Base-by-base conservation (phyloP, 2,113 vertebrate genomes). In the Cynoglossus semilaevis region DNA sequence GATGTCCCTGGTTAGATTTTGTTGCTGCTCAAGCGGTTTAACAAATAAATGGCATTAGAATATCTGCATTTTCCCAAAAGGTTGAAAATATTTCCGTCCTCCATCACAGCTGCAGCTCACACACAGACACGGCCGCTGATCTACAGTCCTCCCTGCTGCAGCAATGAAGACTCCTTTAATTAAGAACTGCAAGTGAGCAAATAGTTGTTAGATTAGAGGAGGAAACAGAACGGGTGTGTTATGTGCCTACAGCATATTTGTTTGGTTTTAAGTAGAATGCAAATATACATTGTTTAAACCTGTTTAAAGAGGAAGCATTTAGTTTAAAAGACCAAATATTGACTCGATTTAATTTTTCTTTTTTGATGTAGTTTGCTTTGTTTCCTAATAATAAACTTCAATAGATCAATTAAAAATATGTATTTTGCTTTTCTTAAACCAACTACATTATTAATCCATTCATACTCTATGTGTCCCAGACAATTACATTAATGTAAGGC, bases 91-190 rank as follows among this genome's bases (percentile, higher is more conserved):
- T 18, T 8, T 2, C 36, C 43, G 37, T 44, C 15, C 15, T 40
- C 15, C 48, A 47, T 37, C 49, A 12, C 7, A 18, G 9, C 17
- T 46, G 43, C 51, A 41, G 44, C 47, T 14, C 35, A 15, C 67
- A 36, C 63, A 14, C 5, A n/a, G 38, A 36, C 47, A 43, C 49
- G 55, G 56, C 65, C 67, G 55, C 7, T 5, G 1, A 29, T 9
- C 15, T n/a, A 18, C 46, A 61, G 5, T 47, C 18, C 9, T 51
- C 13, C 40, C 50, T 15, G 46, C 61, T 40, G n/a, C 61, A 48
- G 42, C 13, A 15, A 16, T 35, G 22, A 49, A 63, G 15, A 7
- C 22, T 52, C 36, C 48, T 18, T 52, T 74, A 36, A 70, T 56
- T 55, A 61, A 46, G 54, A 22, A 34, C 58, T 38, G 12, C 58